Base-by-base conservation (phyloP, 2,113 vertebrate genomes). In the Dasyprocta punctata region DNA sequence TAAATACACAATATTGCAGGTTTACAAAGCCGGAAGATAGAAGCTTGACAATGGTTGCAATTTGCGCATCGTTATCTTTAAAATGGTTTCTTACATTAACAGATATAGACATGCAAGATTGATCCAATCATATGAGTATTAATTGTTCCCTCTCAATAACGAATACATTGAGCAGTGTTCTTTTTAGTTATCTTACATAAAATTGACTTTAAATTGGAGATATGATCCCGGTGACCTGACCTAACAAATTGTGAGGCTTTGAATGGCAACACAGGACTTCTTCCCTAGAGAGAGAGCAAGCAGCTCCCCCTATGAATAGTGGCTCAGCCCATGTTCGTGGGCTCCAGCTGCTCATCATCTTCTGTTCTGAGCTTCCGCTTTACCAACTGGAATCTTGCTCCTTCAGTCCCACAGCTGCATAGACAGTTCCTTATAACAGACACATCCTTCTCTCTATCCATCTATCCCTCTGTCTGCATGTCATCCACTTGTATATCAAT, bases 241-340 rank as follows among this genome's bases (percentile, higher is more conserved):
- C 71, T 65, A 93, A 41, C 58, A 54, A n/a, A 41, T 17, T 52
- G 36, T 1, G 60, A 58, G n/a, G 24, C 26, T 44, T 92, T 54
- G 65, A 58, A 56, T 61, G 69, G n/a, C n/a, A n/a, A 60, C 3
- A 20, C 44, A n/a, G 7, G 13, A 22, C 36, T 82, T 77, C 49
- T 77, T 47, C 49, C 36, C 56, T n/a, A n/a, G 30, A 69, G 30
- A 81, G 54, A 49, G 22, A 56, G 56, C 38, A 9, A 33, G 38
- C 28, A 89, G 30, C 2, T 78, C 19, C 28, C 69, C 28, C 30
- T 36, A 36, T 28, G 41, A 69, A 77, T 36, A 60, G 11, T 0
- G 6, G n/a, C 86, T 71, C 9, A 24, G 30, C 41, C 17, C 24
- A 6, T 13, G 38, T 2, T 9, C 1, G 0, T 13, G 20, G 30